Evolutionary conservation across 1,140 invertebrate genomes (phyloP).

Genomic region (Aplysia californica): DNA sequence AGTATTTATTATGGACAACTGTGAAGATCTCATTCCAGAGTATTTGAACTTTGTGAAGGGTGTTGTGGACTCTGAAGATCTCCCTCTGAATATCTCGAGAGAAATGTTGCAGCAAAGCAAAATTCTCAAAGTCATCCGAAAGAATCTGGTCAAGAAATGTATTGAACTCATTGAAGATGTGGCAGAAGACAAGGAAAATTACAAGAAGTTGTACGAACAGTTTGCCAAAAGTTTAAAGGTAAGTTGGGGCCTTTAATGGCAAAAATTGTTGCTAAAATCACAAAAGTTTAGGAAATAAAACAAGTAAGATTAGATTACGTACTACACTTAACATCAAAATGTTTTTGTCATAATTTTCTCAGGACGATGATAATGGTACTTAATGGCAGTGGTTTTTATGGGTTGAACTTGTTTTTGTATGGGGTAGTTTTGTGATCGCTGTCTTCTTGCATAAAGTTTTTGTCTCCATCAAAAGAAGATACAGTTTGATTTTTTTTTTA

Average conservation of each 20-base stretch:
- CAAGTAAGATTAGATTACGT: too few species aligned
- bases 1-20: slow-evolving; percentile 99
- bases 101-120: slow-evolving; percentile 99
- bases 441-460: too few species aligned
- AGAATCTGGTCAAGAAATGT: slow-evolving; percentile 98
- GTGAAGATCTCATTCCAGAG: slow-evolving; percentile 97
- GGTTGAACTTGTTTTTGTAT: too few species aligned
- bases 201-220: slow-evolving; percentile 95
- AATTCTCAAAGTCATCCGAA: slow-evolving; percentile 97
- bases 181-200: slow-evolving; percentile 95
- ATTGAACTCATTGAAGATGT: slow-evolving; percentile 96
- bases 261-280: too few species aligned
- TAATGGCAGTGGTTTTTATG: too few species aligned
- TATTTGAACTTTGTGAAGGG: slow-evolving; percentile 97
- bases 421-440: too few species aligned
- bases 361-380: too few species aligned
- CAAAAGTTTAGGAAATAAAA: too few species aligned
- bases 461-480: too few species aligned
- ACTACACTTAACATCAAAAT: too few species aligned
- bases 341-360: too few species aligned
- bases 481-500: too few species aligned
- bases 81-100: slow-evolving; percentile 97
- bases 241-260: slow-evolving; percentile 1
- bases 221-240: slow-evolving; percentile 96
- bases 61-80: slow-evolving; percentile 97